phyloP scores from a whole-genome alignment of 2,888 invertebrate genomes.

The Drosophila merina region DNA sequence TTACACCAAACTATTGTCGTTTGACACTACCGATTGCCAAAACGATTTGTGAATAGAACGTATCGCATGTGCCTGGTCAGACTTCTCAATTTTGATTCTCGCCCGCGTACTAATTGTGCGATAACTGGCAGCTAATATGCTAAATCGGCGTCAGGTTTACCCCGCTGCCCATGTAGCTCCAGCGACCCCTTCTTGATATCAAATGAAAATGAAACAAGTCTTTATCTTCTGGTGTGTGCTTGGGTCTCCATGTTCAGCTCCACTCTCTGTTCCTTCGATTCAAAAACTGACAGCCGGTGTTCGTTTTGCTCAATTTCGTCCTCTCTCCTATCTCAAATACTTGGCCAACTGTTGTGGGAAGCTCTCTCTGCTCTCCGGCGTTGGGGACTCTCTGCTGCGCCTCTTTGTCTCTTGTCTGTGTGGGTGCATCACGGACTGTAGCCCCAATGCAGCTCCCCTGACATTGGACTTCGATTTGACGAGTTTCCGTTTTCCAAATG shows the following conservation, averaged over 20 bases:
- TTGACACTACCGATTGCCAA: constrained; percentile 6
- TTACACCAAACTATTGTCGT: constrained; percentile 46
- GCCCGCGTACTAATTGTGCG: constrained; percentile 56
- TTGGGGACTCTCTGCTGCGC: not conserved
- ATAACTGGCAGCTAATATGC: constrained; percentile 58
- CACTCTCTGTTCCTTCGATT: constrained; percentile 1
- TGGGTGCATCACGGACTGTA: not conserved
- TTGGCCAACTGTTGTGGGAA: not conserved
- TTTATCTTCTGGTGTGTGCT: constrained; percentile 49
- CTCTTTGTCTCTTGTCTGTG: not conserved
- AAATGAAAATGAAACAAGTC: constrained; percentile 60
- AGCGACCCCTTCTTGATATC: not conserved
- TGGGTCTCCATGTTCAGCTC: constrained; percentile 15
- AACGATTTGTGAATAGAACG: constrained; percentile 2
- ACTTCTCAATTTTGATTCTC: constrained; percentile 47
- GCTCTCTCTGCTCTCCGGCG: constrained; percentile 7
- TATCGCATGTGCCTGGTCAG: constrained; percentile 10
- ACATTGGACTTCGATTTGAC: not conserved
- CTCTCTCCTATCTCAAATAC: not conserved
- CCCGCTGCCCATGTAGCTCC: constrained; percentile 18
- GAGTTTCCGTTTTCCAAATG: not conserved
- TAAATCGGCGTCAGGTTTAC: constrained; percentile 18
- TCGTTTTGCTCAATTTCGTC: not conserved
- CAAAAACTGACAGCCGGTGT: constrained; percentile 18
- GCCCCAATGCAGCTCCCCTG: not conserved